phyloP scores from a whole-genome alignment of 1,140 invertebrate species.

The Cyphomyrmex costatus region DNA sequence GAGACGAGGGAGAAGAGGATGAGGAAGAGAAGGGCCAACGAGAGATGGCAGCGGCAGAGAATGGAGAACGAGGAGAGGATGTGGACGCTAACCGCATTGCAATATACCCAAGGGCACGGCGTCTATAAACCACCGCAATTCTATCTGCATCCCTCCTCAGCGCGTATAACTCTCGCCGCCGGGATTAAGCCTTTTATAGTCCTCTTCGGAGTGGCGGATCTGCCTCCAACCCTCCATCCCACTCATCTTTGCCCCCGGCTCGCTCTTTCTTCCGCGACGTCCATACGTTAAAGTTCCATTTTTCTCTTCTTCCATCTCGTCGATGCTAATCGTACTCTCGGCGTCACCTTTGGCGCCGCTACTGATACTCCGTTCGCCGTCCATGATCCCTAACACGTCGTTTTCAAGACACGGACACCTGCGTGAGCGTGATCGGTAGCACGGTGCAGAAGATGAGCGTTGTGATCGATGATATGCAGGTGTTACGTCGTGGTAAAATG shows the following conservation, averaged over 20 bases:
- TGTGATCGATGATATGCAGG: constrained; percentile 32
- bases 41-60: constrained; percentile 50
- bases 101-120: constrained; percentile 77
- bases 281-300: constrained; percentile 6
- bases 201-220: constrained; percentile 66
- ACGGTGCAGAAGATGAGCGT: not conserved
- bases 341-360: constrained; percentile 43
- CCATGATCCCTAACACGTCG: not conserved
- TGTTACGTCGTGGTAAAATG: not conserved
- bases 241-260: constrained; percentile 34
- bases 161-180: constrained; percentile 75
- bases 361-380: constrained; percentile 20
- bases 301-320: not conserved
- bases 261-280: constrained; percentile 19
- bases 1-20: not conserved
- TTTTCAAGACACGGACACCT: constrained; percentile 20
- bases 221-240: constrained; percentile 6
- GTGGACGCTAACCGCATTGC: constrained; percentile 74
- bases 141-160: constrained; percentile 75
- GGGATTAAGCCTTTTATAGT: constrained; percentile 79
- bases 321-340: constrained; percentile 32
- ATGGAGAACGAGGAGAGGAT: constrained; percentile 63
- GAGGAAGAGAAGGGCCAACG: constrained; percentile 32
- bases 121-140: constrained; percentile 81
- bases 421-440: constrained; percentile 23